phyloP scores from a whole-genome alignment of 2,113 vertebrate genomes.

The Empidonax traillii region DNA sequence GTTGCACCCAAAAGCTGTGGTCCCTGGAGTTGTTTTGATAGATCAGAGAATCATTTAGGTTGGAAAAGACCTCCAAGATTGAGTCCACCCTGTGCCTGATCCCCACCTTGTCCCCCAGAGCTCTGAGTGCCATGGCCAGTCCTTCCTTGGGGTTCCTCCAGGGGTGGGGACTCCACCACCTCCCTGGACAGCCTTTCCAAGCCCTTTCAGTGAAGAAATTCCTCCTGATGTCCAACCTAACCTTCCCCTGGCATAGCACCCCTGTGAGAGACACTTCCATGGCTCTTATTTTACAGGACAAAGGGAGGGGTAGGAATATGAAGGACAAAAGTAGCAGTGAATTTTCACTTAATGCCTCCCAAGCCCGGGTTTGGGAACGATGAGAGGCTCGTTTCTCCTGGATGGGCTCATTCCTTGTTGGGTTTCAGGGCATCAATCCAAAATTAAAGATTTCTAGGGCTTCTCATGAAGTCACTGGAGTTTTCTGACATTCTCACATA shows the following conservation, averaged over 20 bases:
- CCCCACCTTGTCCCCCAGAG: not conserved
- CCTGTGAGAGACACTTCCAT: not conserved
- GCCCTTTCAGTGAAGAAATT: rapidly evolving
- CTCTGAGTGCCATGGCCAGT: rapidly evolving
- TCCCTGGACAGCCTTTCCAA: rapidly evolving
- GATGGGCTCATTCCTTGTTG: not conserved
- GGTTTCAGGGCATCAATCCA: not conserved
- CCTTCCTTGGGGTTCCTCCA: not conserved
- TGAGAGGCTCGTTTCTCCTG: rapidly evolving
- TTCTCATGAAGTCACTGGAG: not conserved
- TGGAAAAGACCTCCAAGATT: not conserved
- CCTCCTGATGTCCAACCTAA: rapidly evolving
- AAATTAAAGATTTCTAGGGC: not conserved
- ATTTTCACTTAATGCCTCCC: conserved; percentile 12
- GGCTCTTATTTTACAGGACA: not conserved
- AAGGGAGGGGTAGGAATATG: not conserved
- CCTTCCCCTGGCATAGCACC: rapidly evolving
- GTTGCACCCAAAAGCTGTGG: not conserved
- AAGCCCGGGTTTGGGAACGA: not conserved
- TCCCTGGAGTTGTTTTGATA: not conserved
- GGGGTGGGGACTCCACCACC: not conserved
- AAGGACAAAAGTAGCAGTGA: conserved; percentile 18
- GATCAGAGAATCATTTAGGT: not conserved
- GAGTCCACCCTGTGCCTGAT: not conserved
- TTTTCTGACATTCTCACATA: not conserved